A percentile compares a stretch with the other conserved stretches of the same genome.
phyloP scores from a whole-genome alignment of 1,140 invertebrate genomes.

The Parapsyche elsis region DNA sequence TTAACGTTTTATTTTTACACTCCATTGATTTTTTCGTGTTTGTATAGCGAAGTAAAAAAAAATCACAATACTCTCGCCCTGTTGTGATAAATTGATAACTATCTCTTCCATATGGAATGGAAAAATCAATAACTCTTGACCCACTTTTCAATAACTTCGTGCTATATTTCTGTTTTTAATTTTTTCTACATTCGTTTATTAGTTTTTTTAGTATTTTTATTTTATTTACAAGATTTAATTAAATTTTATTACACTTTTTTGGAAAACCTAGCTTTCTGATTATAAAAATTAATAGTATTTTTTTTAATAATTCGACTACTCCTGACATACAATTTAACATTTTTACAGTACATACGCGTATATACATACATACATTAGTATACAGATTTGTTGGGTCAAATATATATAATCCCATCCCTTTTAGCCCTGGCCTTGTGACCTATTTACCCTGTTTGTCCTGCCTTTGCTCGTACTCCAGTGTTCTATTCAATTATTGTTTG shows the following conservation, averaged over 20 bases:
- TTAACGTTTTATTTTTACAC: no score
- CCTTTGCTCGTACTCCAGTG: not conserved
- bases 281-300: no score
- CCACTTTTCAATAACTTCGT: conserved; percentile 9
- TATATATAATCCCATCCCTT: not conserved
- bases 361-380: no score
- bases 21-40: no score
- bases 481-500: not conserved
- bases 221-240: not conserved
- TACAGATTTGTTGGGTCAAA: conserved; percentile 2
- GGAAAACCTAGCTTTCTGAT: not conserved
- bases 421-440: conserved; percentile 42
- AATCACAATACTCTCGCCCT: no score
- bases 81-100: conserved; percentile 4
- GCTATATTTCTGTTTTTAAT: not conserved
- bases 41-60: no score
- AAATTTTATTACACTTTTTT: not conserved
- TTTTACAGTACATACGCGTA: no score
- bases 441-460: conserved; percentile 34
- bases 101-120: conserved; percentile 28
- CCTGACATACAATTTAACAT: no score
- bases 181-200: not conserved
- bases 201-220: not conserved
- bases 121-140: conserved; percentile 42
- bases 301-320: no score